Conservation (phyloP, 2,888 invertebrate species). For the Leucophora obtusa region DNA sequence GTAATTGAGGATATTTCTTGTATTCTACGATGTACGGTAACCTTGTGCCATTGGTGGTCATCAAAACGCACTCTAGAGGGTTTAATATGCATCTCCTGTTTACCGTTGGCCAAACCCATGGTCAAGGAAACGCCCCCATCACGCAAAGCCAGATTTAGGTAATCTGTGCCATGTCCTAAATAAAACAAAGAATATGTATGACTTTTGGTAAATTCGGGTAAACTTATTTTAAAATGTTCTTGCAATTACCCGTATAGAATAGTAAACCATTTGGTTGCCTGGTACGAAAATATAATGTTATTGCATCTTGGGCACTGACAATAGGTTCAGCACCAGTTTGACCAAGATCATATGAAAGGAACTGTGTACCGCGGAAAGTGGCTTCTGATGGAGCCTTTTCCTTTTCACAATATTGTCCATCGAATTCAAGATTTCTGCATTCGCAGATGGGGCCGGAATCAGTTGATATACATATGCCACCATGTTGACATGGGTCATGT, state of each 20-base stretch:
- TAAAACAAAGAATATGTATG: not conserved
- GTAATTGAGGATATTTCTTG: slow-evolving; percentile 94
- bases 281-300: slow-evolving; percentile 95
- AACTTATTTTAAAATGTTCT: not conserved
- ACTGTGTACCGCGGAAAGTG: slow-evolving; percentile 94
- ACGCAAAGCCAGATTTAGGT: slow-evolving; percentile 91
- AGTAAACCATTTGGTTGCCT: slow-evolving; percentile 93
- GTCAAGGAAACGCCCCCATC: slow-evolving; percentile 93
- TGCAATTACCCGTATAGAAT: slow-evolving; percentile 89
- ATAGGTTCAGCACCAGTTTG: slow-evolving; percentile 92
- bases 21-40: slow-evolving; percentile 92
- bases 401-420: slow-evolving; percentile 96
- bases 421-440: slow-evolving; percentile 94
- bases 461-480: slow-evolving; percentile 96
- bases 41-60: slow-evolving; percentile 97
- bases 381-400: slow-evolving; percentile 96
- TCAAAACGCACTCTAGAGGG: slow-evolving; percentile 94
- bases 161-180: slow-evolving; percentile 92
- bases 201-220: not conserved
- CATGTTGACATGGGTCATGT: slow-evolving; percentile 95
- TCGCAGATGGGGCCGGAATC: slow-evolving; percentile 97
- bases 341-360: slow-evolving; percentile 93
- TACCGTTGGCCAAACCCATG: slow-evolving; percentile 93
- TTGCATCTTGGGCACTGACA: slow-evolving; percentile 93
- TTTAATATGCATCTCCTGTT: slow-evolving; percentile 93